A percentile compares a stretch with the other conserved stretches of the same genome.
These are phyloP conservation scores for Syngnathus acus DNA, from an alignment of 2,797 vertebrate genomes.

Conservation along the genomic window DNA sequence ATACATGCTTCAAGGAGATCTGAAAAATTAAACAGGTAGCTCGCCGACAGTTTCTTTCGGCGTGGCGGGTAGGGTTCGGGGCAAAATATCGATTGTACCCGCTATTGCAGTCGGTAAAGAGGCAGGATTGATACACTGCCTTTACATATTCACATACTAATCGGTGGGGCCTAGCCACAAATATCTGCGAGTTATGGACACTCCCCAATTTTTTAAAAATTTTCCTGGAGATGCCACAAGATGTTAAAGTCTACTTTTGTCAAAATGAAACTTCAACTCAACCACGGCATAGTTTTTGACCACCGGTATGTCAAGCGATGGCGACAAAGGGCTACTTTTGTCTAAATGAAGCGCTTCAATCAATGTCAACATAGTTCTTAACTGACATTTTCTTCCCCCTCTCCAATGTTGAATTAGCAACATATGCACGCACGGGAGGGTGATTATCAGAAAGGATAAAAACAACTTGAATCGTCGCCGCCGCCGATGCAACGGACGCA, in stretches of 20 bases:
- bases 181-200: too few relatives aligned
- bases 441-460: slow-evolving; percentile 51
- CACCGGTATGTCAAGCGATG: too few relatives aligned
- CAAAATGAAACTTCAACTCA: too few relatives aligned
- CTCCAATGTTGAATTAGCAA: slow-evolving; percentile 32
- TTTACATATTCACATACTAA: not conserved
- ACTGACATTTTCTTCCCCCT: slow-evolving; percentile 11
- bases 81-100: not conserved
- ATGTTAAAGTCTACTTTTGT: too few relatives aligned
- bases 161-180: too few relatives aligned
- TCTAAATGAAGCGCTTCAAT: too few relatives aligned
- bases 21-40: slow-evolving; percentile 99
- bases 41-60: slow-evolving; percentile 99
- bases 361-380: not conserved
- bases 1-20: slow-evolving; percentile 95
- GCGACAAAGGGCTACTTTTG: too few relatives aligned
- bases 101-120: not conserved
- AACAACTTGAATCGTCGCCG: slow-evolving; percentile 45
- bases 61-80: not conserved
- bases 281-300: too few relatives aligned
- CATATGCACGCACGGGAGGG: slow-evolving; percentile 30
- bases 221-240: too few relatives aligned
- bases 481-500: slow-evolving; percentile 34
- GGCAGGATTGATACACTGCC: not conserved
- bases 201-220: too few relatives aligned